These are phyloP conservation scores for Ophion costatus DNA, from an alignment of 2,888 invertebrate species.

Conservation along the genomic window DNA sequence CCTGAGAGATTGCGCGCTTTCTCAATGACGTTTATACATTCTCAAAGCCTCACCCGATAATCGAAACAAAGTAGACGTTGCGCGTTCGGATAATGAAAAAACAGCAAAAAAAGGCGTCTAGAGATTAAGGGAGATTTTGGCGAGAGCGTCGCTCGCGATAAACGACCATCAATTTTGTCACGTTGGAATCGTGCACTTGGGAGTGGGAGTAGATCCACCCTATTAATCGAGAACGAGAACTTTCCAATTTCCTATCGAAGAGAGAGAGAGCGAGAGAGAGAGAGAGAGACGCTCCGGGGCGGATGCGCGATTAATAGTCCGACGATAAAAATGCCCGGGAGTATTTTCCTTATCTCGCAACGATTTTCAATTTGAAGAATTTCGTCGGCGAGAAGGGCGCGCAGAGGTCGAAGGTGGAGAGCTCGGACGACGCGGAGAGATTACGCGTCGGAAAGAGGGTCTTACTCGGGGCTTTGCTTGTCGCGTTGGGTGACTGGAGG, in stretches of 20 bases:
- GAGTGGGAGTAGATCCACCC: too few species aligned
- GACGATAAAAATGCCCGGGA: background rate
- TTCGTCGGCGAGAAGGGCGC: background rate
- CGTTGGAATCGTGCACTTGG: slow-evolving; percentile 33
- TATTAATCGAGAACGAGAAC: slow-evolving; percentile 11
- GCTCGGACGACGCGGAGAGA: background rate
- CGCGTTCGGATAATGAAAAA: background rate
- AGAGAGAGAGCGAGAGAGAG: background rate
- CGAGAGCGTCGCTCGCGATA: slow-evolving; percentile 44
- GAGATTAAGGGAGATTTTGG: slow-evolving; percentile 51
- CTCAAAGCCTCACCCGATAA: background rate
- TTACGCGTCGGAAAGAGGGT: slow-evolving; percentile 1
- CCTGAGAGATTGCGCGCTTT: background rate
- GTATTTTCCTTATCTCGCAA: background rate
- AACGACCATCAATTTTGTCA: slow-evolving; percentile 59
- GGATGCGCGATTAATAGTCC: background rate
- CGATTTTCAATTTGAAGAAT: background rate
- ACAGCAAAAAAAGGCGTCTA: background rate
- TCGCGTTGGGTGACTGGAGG: background rate
- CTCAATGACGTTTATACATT: background rate
- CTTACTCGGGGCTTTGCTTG: background rate
- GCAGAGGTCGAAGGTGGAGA: too few species aligned
- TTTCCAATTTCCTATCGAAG: slow-evolving; percentile 40
- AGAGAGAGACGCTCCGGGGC: background rate
- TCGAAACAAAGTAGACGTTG: background rate